Conservation (phyloP, 2,888 invertebrate species). For the Marronus borbonicus region DNA sequence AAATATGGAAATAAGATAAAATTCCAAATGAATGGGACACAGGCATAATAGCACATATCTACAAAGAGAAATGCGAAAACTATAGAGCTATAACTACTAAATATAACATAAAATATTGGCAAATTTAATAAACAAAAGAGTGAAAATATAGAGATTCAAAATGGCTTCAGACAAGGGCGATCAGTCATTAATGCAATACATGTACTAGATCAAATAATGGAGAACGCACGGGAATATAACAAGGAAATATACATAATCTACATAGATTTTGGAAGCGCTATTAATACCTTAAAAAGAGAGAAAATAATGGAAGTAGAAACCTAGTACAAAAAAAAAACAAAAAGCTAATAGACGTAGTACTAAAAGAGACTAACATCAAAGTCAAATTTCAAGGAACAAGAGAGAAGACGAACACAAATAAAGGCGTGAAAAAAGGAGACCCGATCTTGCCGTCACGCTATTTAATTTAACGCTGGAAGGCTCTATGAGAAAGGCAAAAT, state of each 20-base stretch:
- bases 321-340: too few species aligned
- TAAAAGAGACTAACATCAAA: neutral
- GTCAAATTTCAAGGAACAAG: neutral
- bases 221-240: too few species aligned
- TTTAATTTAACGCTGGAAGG: neutral
- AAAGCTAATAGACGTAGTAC: neutral
- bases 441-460: neutral
- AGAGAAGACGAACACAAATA: neutral
- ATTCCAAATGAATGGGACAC: too few species aligned
- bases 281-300: too few species aligned
- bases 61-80: too few species aligned
- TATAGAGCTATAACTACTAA: too few species aligned
- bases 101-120: neutral
- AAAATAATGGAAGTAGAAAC: too few species aligned
- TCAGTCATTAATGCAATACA: slow-evolving; percentile 9
- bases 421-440: neutral
- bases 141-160: neutral
- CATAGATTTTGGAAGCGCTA: too few species aligned
- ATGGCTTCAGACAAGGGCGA: neutral
- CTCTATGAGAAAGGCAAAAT: neutral
- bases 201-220: neutral
- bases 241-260: too few species aligned
- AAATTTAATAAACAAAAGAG: slow-evolving; percentile 8
- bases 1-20: too few species aligned
- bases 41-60: too few species aligned